Percentiles rank a stretch among this genome's conserved stretches.
Conservation (phyloP, 1,140 invertebrate species). For the Streblospio benedicti region DNA sequence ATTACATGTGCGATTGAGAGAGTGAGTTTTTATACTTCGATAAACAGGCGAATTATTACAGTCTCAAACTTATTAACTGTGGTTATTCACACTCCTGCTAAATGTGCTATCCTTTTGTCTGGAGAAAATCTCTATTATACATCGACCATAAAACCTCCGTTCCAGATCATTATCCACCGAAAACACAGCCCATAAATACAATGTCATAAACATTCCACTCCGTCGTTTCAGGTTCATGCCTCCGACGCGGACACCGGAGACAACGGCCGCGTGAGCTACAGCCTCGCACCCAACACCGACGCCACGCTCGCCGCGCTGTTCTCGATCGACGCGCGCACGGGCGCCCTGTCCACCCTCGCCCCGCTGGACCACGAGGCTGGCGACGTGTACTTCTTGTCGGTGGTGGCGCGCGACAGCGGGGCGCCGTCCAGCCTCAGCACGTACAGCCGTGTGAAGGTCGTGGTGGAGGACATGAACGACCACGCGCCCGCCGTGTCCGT, state of each 20-base stretch:
- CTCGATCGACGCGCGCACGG: constrained; percentile 6
- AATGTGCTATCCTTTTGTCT: too few species aligned
- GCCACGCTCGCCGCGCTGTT: constrained; percentile 12
- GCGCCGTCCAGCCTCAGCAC: constrained; percentile 2
- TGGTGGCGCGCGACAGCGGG: constrained; percentile 11
- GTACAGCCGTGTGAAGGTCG: constrained; percentile 44
- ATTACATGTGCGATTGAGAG: too few species aligned
- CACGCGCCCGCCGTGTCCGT: constrained; percentile 26
- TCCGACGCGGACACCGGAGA: constrained; percentile 82
- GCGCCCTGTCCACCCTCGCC: constrained; percentile 1
- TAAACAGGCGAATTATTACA: too few species aligned
- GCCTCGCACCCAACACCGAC: constrained; percentile 29
- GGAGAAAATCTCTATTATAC: too few species aligned
- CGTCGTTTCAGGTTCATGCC: constrained; percentile 71
- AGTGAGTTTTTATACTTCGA: too few species aligned
- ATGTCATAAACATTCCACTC: too few species aligned
- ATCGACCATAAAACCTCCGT: too few species aligned
- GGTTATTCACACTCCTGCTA: too few species aligned
- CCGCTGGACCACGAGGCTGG: constrained; percentile 13
- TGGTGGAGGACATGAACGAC: constrained; percentile 49
- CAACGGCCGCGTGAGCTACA: constrained; percentile 90
- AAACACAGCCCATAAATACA: too few species aligned
- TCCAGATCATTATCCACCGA: too few species aligned
- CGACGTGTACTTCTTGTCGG: constrained; percentile 9
- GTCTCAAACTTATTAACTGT: too few species aligned